Base-by-base conservation (phyloP, 1,140 invertebrate species). In the Pentalonia nigronervosa region DNA sequence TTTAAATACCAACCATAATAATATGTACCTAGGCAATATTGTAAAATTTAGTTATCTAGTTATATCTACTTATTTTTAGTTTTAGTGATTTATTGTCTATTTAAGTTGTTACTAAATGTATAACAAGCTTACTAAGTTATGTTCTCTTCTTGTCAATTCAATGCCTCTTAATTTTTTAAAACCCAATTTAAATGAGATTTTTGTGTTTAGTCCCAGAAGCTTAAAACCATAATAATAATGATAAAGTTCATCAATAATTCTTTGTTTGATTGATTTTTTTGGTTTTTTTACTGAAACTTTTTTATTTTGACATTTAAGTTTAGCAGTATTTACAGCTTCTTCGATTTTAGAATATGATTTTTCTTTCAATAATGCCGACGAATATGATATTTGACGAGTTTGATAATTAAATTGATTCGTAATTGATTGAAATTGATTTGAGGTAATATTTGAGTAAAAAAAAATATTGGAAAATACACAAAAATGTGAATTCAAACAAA, bases 171-270 rank as follows among this genome's bases (percentile, higher is more conserved):
- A 95, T 87, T 99, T 96, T 95, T 97, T 96, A 96, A 97, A 98
- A 8, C 98, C 94, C 36, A 99, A 95, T 94, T 97, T 97, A 53
- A 96, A 95, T 25, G 97, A 98, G 94, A 99, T 97, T 95, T 97
- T 98, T 88, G 99, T 97, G 95, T 99, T 99, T 93, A 99, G 97
- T 94, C 98, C 97, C 7, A 99, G 96, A 94, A 99, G 96, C 94
- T 98, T 96, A 95, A 99, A 99, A 6, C 99, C 99, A 96, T 99
- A 98, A 95, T 99, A 99, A 95, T 99, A 99, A 95, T 99, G 99
- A 67, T 98, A 95, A 7, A 98, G 93, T 95, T 99, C 99, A 95
- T 97, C 97, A 95, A 97, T 97, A 91, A 99, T 96, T 94, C 96
- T 97, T 95, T 97, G 96, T 95, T 96, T 96, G 11, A 98, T 41